Base-by-base conservation (phyloP, 2,113 vertebrate genomes). In the Actenoides hombroni region DNA sequence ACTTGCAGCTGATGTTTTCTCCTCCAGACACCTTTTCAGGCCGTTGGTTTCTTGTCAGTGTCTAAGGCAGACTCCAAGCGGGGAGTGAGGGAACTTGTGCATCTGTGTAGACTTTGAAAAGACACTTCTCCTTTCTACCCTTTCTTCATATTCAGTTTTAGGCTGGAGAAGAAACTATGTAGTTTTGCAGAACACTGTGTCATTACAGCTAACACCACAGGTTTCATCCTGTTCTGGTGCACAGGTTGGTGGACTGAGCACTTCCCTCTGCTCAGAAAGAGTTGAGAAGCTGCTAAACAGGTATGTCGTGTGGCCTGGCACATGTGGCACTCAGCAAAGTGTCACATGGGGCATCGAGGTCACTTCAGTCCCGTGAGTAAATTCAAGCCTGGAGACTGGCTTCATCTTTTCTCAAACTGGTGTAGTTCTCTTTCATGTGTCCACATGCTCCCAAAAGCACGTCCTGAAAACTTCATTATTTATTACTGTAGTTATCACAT, bases 271-370 rank as follows among this genome's bases (percentile, higher is more conserved):
- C 51, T 77, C 64, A 17, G 28, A 26, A 67, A 29, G 54, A 7
- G 4, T 7, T 18, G n/a, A 51, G 78, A 57, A 53, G 11, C 40
- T 39, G 8, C n/a, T 26, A 24, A 31, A 51, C 87, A 75, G 26
- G 29, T 15, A 16, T 48, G 24, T 29, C 33, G 2, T 1, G 1
- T 2, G 5, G 44, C 24, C 2, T 78, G 86, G 53, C 67, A 68
- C 13, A 1, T 1, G 16, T 13, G 13, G 33, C 2, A 0, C 6
- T 11, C 18, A 78, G 60, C 4, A 53, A n/a, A 49, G 26, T n/a
- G 53, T 51, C 31, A 28, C 31, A 4, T 0, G 1, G 46, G 26
- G 8, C 48, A 7, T 3, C 19, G 56, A 51, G 20, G 10, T 35
- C 53, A 11, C 39, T 80, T 64, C 23, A n/a, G 12, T 61, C 19